These are phyloP conservation scores for Bungarus multicinctus DNA, from an alignment of 2,113 vertebrate genomes.

Conservation along the genomic window DNA sequence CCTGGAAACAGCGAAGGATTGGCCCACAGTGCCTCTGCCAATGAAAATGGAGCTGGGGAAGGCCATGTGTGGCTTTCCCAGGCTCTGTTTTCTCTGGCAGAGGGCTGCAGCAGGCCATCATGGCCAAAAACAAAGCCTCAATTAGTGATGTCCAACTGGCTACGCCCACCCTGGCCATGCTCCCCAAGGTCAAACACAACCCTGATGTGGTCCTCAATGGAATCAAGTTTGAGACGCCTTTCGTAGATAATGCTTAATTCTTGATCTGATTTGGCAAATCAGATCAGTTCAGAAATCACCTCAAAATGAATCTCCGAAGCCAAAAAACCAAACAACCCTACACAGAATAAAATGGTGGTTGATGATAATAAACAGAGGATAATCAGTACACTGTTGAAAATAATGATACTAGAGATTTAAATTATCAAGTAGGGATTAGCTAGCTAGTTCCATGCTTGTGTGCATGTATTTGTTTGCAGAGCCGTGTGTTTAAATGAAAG, in stretches of 20 bases:
- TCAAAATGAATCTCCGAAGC: neutral
- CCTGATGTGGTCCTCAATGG: too few relatives aligned
- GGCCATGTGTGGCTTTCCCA: too few relatives aligned
- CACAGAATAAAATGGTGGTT: neutral
- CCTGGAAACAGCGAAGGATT: too few relatives aligned
- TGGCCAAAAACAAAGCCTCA: too few relatives aligned
- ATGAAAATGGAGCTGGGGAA: too few relatives aligned
- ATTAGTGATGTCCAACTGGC: too few relatives aligned
- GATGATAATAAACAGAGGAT: neutral
- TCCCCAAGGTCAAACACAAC: too few relatives aligned
- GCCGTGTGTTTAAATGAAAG: neutral
- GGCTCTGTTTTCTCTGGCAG: too few relatives aligned
- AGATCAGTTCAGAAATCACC: neutral
- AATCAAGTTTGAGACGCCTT: too few relatives aligned
- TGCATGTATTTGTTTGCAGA: neutral
- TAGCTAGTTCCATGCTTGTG: neutral
- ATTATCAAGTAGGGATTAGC: neutral
- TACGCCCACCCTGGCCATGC: too few relatives aligned
- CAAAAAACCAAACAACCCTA: neutral
- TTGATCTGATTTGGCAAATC: neutral
- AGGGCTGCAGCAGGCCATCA: too few relatives aligned
- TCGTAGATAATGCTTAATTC: neutral
- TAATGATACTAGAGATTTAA: neutral
- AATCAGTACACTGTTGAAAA: constrained; percentile 22
- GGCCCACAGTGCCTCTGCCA: too few relatives aligned